These are phyloP conservation scores for Botia almorhae DNA, from an alignment of 2,797 vertebrate species.

Conservation along the genomic window DNA sequence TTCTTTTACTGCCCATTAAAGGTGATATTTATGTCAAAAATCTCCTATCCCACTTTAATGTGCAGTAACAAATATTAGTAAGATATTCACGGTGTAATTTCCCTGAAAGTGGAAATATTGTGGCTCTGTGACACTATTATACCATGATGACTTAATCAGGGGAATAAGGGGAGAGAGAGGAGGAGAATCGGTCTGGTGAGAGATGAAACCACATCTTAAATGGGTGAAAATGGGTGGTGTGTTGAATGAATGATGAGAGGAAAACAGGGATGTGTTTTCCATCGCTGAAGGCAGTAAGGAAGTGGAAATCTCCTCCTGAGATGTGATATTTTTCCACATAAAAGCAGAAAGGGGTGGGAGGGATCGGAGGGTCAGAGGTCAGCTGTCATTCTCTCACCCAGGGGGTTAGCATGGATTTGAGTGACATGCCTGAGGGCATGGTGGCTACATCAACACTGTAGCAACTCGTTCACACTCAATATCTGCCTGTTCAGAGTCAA, in stretches of 20 bases:
- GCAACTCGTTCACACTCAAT: background rate
- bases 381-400: background rate
- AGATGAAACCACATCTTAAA: background rate
- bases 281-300: background rate
- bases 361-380: background rate
- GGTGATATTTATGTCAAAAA: too few relatives aligned
- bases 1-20: too few relatives aligned
- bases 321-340: background rate
- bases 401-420: background rate
- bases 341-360: background rate
- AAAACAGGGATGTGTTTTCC: background rate
- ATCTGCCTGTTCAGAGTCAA: too few relatives aligned
- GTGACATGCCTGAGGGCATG: background rate
- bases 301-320: background rate
- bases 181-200: background rate
- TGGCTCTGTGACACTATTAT: background rate
- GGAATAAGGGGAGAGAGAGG: background rate
- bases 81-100: too few relatives aligned
- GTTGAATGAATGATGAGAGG: background rate
- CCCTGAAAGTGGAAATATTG: too few relatives aligned
- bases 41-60: too few relatives aligned
- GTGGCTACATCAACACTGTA: background rate
- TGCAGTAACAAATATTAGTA: too few relatives aligned
- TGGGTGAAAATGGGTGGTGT: too few relatives aligned
- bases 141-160: background rate